Percentiles rank a stretch among this genome's conserved stretches.
phyloP scores from a whole-genome alignment of 2,888 invertebrate species.

The Rhodophaea formosa region DNA sequence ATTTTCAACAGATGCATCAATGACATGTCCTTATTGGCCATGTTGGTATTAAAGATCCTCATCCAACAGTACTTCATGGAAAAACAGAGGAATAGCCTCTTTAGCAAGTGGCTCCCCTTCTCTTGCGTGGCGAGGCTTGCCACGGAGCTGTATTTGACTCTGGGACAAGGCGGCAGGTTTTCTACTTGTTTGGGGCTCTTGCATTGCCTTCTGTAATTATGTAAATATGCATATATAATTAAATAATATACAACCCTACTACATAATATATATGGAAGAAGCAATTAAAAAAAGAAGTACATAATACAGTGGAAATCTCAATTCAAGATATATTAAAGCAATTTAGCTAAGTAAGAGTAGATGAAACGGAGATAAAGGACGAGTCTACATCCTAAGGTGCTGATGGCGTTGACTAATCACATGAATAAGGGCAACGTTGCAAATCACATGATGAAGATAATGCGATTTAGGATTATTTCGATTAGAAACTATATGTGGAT shows the following conservation, averaged over 20 bases:
- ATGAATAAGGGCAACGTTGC: too few species aligned
- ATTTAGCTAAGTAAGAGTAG: too few species aligned
- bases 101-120: conserved; percentile 47
- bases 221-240: neutral
- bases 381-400: too few species aligned
- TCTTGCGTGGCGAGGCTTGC: conserved; percentile 56
- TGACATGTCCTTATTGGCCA: conserved; percentile 74
- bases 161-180: conserved; percentile 51
- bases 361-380: too few species aligned
- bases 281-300: neutral
- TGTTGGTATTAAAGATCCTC: conserved; percentile 68
- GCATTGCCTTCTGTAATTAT: conserved; percentile 54
- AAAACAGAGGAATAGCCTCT: conserved; percentile 62
- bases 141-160: conserved; percentile 57
- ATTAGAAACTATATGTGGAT: too few species aligned
- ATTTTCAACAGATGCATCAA: conserved; percentile 83
- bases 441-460: too few species aligned
- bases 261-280: too few species aligned
- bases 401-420: too few species aligned
- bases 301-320: too few species aligned
- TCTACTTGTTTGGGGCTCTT: conserved; percentile 41
- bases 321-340: too few species aligned
- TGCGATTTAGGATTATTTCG: too few species aligned
- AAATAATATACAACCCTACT: neutral
- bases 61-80: conserved; percentile 65